Base-by-base conservation (phyloP, 2,888 invertebrate genomes). In the Odiellus spinosus region DNA sequence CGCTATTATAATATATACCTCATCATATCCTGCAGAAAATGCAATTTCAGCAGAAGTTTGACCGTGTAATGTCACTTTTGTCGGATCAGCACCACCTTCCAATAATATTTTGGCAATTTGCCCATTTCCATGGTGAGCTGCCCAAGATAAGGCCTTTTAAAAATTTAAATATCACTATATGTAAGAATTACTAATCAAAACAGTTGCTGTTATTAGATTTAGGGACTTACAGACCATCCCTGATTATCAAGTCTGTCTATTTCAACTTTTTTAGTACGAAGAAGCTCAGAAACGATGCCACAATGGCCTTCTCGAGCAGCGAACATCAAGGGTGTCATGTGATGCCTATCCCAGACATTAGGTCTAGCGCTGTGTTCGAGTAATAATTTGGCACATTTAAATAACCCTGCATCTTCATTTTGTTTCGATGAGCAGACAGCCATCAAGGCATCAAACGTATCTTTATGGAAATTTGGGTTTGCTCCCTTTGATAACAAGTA, bases 401-500 rank as follows among this genome's bases (percentile, higher is more conserved):
- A 45, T 17, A 68, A 50, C n/a, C 59, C 56, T 1, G 57, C 59
- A 45, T 64, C 63, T 32, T 59, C 56, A 11, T 57, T 55, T 17
- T 58, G 58, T 3, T 54, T 61, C 1, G 66, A 64, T 2, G 64
- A 61, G 56, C 69, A 69, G 2, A 62, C 63, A 17, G 67, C 67
- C 69, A 70, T 68, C 32, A 70, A 53, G 3, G 67, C 64, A n/a
- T 66, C 64, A 54, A 63, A 67, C 53, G 60, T 58, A 49, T 67
- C 67, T 66, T 61, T 64, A 49, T 67, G 63, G 54, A 60, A 64
- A 50, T 67, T 65, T 2, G 64, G 59, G 54, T 68, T 59, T 10
- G 68, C 67, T 35, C 64, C 63, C n/a, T 59, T 58, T 12, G 63
- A 58, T 6, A 70, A 56, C 3, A 69, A 57, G 41, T 60, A 60